A percentile compares a stretch with the other conserved stretches of the same genome.
Evolutionary conservation across 2,888 invertebrate species (phyloP).

Genomic region (Ashinkailepas kermadecensis): DNA sequence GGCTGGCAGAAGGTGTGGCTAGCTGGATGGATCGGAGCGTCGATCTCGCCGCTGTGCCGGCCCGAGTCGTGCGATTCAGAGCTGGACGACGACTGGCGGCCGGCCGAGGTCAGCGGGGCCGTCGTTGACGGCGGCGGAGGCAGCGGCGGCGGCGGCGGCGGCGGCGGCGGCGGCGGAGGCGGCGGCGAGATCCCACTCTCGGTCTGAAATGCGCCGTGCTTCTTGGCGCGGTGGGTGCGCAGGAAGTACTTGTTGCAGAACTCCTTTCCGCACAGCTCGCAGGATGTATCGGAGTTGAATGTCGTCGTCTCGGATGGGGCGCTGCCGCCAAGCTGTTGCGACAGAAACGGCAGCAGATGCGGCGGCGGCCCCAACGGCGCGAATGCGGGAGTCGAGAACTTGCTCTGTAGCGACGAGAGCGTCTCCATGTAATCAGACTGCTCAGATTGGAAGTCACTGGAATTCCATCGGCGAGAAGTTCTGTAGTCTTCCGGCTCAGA

Average conservation of each 20-base stretch:
- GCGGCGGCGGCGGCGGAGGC: no score
- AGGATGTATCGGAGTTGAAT: slow-evolving; percentile 46
- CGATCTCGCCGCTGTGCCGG: background rate
- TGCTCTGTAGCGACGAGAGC: slow-evolving; percentile 8
- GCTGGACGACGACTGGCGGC: background rate
- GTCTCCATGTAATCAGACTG: background rate
- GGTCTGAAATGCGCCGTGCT: background rate
- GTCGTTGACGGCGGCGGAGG: no score
- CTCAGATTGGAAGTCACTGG: background rate
- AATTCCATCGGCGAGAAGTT: background rate
- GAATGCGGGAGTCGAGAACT: slow-evolving; percentile 29
- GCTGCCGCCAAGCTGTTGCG: slow-evolving; percentile 12
- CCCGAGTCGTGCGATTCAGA: background rate
- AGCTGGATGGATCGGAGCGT: background rate
- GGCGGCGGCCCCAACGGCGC: slow-evolving; percentile 31
- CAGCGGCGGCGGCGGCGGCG: no score
- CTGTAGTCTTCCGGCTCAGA: background rate
- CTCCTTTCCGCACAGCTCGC: slow-evolving; percentile 64
- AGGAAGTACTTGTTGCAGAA: slow-evolving; percentile 65
- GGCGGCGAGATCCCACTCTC: no score
- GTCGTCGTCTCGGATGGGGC: slow-evolving; percentile 11
- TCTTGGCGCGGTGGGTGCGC: slow-evolving; percentile 35
- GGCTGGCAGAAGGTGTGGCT: background rate
- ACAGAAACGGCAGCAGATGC: slow-evolving; percentile 32
- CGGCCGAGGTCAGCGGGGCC: background rate